Conservation (phyloP, 2,888 invertebrate species). For the Netelia melanura region DNA sequence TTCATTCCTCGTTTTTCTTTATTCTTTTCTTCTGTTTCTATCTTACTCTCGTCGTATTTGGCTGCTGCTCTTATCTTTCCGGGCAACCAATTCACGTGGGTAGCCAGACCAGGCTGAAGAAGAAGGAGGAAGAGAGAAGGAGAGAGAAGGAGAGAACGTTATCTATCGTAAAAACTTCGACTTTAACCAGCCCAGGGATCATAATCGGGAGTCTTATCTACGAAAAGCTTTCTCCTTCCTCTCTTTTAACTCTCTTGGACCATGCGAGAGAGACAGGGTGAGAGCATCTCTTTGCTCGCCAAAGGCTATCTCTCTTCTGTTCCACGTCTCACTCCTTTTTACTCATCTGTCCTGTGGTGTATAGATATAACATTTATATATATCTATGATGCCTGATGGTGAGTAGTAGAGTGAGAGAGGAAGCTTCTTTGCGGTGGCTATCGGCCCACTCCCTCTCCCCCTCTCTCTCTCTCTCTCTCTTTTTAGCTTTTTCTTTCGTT, state of each 20-base stretch:
- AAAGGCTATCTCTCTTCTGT: conserved; percentile 67
- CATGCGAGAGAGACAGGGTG: conserved; percentile 43
- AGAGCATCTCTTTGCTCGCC: conserved; percentile 64
- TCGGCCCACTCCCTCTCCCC: conserved; percentile 28
- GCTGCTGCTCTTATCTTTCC: conserved; percentile 72
- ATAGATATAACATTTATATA: background rate
- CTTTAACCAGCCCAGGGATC: conserved; percentile 83
- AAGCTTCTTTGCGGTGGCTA: conserved; percentile 17
- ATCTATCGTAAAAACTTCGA: conserved; percentile 83
- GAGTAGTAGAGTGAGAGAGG: background rate
- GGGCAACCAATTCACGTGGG: conserved; percentile 76
- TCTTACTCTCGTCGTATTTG: conserved; percentile 50
- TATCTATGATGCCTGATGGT: background rate
- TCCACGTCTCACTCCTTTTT: conserved; percentile 46
- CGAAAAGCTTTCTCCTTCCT: conserved; percentile 60
- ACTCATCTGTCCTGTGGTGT: conserved; percentile 63
- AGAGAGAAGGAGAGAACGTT: conserved; percentile 63
- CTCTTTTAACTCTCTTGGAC: conserved; percentile 31
- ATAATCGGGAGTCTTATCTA: conserved; percentile 79
- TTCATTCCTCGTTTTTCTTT: conserved; percentile 39
- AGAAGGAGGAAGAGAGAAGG: conserved; percentile 12
- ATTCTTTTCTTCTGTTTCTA: conserved; percentile 45
- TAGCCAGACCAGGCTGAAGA: conserved; percentile 38
- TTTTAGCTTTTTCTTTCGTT: conserved; percentile 27
- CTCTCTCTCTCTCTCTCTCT: background rate